These are phyloP conservation scores for Pheucticus melanocephalus DNA, from an alignment of 2,113 vertebrate genomes.

Conservation along the genomic window DNA sequence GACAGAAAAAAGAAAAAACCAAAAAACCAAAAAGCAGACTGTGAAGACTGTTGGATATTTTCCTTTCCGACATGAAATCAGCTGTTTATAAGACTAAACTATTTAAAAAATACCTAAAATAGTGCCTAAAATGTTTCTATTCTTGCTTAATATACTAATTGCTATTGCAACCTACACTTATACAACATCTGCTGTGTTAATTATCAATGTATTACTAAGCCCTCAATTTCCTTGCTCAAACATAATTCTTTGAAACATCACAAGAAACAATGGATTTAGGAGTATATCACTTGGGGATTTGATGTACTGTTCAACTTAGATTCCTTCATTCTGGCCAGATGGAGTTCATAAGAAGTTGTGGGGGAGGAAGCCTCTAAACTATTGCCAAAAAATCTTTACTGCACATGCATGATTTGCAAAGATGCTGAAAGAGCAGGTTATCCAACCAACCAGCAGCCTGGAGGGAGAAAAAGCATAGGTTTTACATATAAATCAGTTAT, in stretches of 20 bases:
- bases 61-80: neutral
- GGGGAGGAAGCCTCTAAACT: constrained; percentile 24
- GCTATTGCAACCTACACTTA: neutral
- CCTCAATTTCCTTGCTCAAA: constrained; percentile 34
- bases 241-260: constrained; percentile 40
- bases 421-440: constrained; percentile 2
- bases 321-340: constrained; percentile 45
- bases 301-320: neutral
- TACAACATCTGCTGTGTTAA: constrained; percentile 57
- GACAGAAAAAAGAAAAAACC: neutral
- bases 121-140: neutral
- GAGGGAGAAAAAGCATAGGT: neutral
- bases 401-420: neutral
- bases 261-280: constrained; percentile 24
- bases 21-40: neutral
- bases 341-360: constrained; percentile 17
- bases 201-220: constrained; percentile 46
- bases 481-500: neutral
- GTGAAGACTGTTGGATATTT: neutral
- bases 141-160: neutral
- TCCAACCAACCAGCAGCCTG: neutral
- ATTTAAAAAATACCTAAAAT: neutral
- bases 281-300: constrained; percentile 33
- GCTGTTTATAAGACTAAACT: neutral
- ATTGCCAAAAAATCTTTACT: constrained; percentile 39